These are phyloP conservation scores for Vanessa tameamea DNA, from an alignment of 1,140 invertebrate species.

Conservation along the genomic window DNA sequence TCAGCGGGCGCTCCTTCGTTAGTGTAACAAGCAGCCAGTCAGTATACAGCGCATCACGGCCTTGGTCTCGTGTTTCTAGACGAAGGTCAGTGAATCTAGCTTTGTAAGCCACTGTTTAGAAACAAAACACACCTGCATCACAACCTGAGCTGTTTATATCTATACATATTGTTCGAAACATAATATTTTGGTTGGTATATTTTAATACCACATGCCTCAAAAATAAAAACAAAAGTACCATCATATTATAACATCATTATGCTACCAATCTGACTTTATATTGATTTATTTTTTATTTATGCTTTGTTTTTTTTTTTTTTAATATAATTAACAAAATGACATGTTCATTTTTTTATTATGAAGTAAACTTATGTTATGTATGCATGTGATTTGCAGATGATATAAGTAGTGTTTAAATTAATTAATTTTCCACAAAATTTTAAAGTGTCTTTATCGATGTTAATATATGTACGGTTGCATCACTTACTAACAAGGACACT, in stretches of 20 bases:
- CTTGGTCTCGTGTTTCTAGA: slow-evolving; percentile 83
- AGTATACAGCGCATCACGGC: slow-evolving; percentile 77
- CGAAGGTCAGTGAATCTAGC: slow-evolving; percentile 77
- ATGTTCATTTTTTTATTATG: too few species aligned
- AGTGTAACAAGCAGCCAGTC: slow-evolving; percentile 79
- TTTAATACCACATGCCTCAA: neutral
- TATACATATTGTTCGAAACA: neutral
- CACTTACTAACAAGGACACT: neutral
- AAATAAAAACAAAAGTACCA: neutral
- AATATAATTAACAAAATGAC: too few species aligned
- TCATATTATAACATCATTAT: neutral
- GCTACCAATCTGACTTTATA: too few species aligned
- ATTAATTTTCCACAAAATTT: neutral
- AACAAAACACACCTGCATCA: neutral
- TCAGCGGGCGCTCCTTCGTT: slow-evolving; percentile 77
- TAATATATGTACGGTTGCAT: neutral
- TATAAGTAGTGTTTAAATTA: too few species aligned
- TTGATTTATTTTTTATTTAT: too few species aligned
- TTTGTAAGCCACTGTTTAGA: neutral
- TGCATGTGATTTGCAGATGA: too few species aligned
- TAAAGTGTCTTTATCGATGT: neutral
- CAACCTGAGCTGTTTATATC: neutral
- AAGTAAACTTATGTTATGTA: too few species aligned
- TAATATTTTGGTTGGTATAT: neutral
- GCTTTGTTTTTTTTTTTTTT: too few species aligned